phyloP scores from a whole-genome alignment of 1,140 invertebrate species.

The Latrodectus geometricus region DNA sequence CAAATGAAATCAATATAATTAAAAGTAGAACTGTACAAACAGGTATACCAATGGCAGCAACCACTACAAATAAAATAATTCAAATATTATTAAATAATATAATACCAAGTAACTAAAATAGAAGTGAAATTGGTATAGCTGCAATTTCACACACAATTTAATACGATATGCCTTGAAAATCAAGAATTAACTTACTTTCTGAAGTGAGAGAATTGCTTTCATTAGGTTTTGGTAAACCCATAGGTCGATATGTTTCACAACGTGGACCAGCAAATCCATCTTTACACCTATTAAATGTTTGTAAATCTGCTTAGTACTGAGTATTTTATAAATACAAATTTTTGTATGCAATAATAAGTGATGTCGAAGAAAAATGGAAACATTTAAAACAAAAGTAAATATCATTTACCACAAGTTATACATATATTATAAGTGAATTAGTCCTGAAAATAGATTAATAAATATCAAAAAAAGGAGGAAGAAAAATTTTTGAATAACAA shows the following conservation, averaged over 20 bases:
- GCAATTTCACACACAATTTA: no score
- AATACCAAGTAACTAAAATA: no score
- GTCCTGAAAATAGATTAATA: no score
- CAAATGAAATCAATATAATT: constrained; percentile 65
- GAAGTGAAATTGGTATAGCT: no score
- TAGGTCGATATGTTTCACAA: constrained; percentile 65
- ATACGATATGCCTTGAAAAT: neutral
- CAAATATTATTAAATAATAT: no score
- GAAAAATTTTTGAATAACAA: no score
- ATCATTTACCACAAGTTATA: no score
- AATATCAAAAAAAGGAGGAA: no score
- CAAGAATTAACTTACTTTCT: constrained; percentile 24
- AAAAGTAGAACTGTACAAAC: constrained; percentile 60
- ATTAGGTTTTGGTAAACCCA: constrained; percentile 26
- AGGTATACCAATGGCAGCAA: constrained; percentile 57
- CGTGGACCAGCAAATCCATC: constrained; percentile 67
- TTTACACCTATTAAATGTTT: constrained; percentile 66
- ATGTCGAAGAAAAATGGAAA: neutral
- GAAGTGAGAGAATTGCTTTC: constrained; percentile 18
- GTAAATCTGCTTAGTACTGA: no score
- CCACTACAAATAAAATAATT: constrained; percentile 35
- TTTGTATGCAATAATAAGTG: no score
- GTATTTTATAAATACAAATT: no score
- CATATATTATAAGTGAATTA: no score
- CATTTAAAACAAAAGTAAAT: neutral